Base-by-base conservation (phyloP, 2,888 invertebrate species). In the Zelleria hepariella region DNA sequence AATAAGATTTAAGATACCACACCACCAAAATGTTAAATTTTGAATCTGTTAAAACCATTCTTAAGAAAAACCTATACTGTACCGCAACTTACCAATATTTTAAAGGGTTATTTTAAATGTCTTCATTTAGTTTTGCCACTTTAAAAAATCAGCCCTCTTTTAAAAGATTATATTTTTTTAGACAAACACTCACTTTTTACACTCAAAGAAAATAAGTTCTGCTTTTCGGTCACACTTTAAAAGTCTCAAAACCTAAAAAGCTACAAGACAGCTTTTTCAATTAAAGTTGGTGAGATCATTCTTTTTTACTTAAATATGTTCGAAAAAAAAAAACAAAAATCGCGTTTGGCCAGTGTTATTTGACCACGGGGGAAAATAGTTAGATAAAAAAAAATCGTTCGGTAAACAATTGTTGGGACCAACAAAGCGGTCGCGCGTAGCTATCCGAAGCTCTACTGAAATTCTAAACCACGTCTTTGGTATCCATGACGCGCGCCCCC, bases 371-470 rank as follows among this genome's bases (percentile, higher is more conserved):
- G 70, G 71, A 32, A 56, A 15, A n/a, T 24, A 26, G 54, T 5
- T 54, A 25, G 26, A 27, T 74, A 77, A 83, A 86, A 80, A 86
- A 85, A 77, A 76, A 79, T 68, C 72, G 66, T 73, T 79, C 74
- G 72, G 77, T 82, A 86, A 86, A 88, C 87, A 88, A 87, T 86
- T 77, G 80, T 51, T 57, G 77, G 74, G 74, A 75, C 80, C 78
- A 85, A 88, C 88, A 88, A 87, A 86, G 86, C 81, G 75, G 78
- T 82, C 84, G 82, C 80, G 81, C 86, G 84, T 73, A 78, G 87
- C 87, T 81, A 88, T 87, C 88, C 87, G 87, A 87, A 86, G 87
- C 86, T 86, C 74, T 78, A 88, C 88, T 88, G 88, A 88, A 88
- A 88, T 88, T 87, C 86, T 85, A 88, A 88, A 88, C 88, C 88